Conservation (phyloP, 2,113 vertebrate genomes). For the Nothocercus nigrocapillus region DNA sequence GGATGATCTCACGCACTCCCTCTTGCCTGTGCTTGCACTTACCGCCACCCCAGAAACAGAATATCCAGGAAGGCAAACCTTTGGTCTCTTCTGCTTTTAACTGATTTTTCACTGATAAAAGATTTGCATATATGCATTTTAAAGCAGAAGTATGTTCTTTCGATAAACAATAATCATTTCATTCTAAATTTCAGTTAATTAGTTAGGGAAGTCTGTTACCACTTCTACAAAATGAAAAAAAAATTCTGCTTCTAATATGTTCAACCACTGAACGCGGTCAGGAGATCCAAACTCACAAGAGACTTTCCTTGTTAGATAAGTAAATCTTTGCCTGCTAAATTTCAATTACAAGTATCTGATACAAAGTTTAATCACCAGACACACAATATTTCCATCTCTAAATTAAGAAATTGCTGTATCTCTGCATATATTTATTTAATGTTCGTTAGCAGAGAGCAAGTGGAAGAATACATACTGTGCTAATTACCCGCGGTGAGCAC, state of each 20-base stretch:
- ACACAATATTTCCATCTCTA: background rate
- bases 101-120: constrained; percentile 23
- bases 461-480: background rate
- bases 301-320: background rate
- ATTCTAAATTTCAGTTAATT: constrained; percentile 1
- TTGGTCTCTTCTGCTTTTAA: constrained; percentile 30
- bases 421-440: background rate
- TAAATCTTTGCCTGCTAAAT: constrained; percentile 1
- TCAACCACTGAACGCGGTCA: background rate
- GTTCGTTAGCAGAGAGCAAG: background rate
- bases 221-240: background rate
- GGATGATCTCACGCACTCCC: background rate
- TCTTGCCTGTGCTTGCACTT: background rate
- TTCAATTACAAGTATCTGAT: background rate
- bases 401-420: background rate
- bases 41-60: background rate
- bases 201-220: constrained; percentile 10
- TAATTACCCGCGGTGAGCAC: background rate
- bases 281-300: background rate
- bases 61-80: background rate
- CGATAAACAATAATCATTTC: constrained; percentile 9
- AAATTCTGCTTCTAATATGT: background rate
- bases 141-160: constrained; percentile 33
- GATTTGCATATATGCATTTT: constrained; percentile 1
- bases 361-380: constrained; percentile 15